A percentile compares a stretch with the other conserved stretches of the same genome.
Conservation (phyloP, 2,888 invertebrate genomes). For the Drosophila infuscata region DNA sequence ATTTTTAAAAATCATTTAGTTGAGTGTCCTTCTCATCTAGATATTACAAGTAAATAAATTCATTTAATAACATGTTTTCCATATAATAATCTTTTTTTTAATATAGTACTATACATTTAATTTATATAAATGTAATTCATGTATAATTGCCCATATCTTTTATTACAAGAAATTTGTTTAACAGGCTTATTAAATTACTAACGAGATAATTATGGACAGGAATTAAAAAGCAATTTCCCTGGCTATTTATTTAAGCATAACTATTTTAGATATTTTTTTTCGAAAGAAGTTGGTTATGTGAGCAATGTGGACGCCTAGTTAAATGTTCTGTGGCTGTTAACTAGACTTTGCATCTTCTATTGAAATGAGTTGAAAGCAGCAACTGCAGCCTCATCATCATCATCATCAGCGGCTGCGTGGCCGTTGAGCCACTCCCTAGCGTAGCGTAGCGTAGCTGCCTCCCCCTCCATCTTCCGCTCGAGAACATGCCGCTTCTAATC, state of each 20-base stretch:
- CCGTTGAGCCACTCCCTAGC: conserved; percentile 68
- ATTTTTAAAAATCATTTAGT: background rate
- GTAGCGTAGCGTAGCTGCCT: conserved; percentile 33
- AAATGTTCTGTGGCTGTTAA: conserved; percentile 10
- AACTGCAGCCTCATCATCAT: conserved; percentile 6
- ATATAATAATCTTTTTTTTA: background rate
- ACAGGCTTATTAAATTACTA: background rate
- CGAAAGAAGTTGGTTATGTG: background rate
- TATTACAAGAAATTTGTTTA: background rate
- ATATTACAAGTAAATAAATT: background rate
- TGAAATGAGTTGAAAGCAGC: conserved; percentile 46
- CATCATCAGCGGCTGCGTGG: conserved; percentile 59
- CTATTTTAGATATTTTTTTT: background rate
- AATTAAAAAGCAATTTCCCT: background rate
- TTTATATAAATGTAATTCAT: background rate
- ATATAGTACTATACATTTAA: background rate
- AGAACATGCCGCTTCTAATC: conserved; percentile 77
- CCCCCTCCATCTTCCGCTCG: conserved; percentile 12
- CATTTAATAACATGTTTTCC: background rate
- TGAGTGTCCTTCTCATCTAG: background rate
- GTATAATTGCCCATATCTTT: background rate
- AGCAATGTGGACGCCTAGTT: conserved; percentile 18
- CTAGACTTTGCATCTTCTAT: conserved; percentile 21
- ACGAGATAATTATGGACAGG: background rate
- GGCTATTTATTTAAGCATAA: background rate